A percentile compares a stretch with the other conserved stretches of the same genome.
phyloP scores from a whole-genome alignment of 2,888 invertebrate species.

The Dryocosmus kuriphilus region DNA sequence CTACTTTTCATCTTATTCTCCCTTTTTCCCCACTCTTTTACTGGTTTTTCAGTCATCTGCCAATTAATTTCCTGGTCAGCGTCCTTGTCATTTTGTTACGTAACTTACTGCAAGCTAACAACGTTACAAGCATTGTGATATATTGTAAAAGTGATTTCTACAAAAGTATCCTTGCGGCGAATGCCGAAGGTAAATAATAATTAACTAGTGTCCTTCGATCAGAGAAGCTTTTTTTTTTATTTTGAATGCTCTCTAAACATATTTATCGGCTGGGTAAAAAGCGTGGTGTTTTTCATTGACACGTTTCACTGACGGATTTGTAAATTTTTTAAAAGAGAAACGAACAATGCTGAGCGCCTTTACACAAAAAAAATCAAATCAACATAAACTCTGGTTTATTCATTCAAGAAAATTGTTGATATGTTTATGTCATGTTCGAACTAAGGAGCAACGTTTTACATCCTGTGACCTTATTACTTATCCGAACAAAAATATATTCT shows the following conservation, averaged over 20 bases:
- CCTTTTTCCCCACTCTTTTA: slow-evolving; percentile 1
- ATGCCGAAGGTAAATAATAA: slow-evolving; percentile 24
- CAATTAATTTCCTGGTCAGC: slow-evolving; percentile 27
- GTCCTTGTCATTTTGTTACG: slow-evolving; percentile 10
- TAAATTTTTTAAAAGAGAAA: neutral
- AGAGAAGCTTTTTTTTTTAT: neutral
- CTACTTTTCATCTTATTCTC: slow-evolving; percentile 19
- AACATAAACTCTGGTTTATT: neutral
- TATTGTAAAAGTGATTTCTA: slow-evolving; percentile 1
- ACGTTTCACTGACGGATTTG: neutral
- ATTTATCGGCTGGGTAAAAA: neutral
- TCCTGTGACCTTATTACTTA: too few species aligned
- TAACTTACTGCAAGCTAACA: slow-evolving; percentile 2
- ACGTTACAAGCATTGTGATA: slow-evolving; percentile 2
- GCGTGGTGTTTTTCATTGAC: neutral
- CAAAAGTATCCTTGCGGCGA: neutral
- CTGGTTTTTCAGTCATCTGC: slow-evolving; percentile 42
- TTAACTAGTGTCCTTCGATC: slow-evolving; percentile 9
- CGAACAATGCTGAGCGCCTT: too few species aligned
- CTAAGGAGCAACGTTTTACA: too few species aligned
- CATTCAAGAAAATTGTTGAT: too few species aligned
- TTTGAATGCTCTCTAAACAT: neutral
- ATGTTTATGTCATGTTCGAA: too few species aligned
- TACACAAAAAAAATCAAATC: neutral
- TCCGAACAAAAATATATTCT: too few species aligned